A percentile compares a stretch with the other conserved stretches of the same genome.
These are phyloP conservation scores for Pteruthius melanotis DNA, from an alignment of 2,113 vertebrate species.

Conservation along the genomic window DNA sequence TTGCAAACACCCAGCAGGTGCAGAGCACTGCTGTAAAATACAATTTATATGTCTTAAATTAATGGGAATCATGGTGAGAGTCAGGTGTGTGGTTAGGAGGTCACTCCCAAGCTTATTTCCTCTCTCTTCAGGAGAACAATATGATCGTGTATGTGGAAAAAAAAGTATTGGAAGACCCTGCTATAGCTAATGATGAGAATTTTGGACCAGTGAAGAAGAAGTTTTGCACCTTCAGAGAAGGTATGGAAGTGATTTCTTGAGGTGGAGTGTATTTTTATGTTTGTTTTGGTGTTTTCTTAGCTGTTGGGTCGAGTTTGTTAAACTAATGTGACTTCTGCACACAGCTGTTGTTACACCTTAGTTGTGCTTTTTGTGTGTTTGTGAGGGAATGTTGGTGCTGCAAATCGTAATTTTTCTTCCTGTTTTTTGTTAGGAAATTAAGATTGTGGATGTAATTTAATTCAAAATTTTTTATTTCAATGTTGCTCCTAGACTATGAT, in stretches of 20 bases:
- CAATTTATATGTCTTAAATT: neutral
- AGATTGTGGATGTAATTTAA: neutral
- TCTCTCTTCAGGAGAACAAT: constrained; percentile 80
- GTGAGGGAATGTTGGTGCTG: neutral
- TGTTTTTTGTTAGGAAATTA: neutral
- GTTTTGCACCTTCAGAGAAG: constrained; percentile 97
- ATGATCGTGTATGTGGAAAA: constrained; percentile 97
- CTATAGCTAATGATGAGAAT: constrained; percentile 85
- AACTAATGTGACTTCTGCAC: neutral
- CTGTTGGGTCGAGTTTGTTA: fast-evolving
- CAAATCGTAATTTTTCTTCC: neutral
- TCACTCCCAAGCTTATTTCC: neutral
- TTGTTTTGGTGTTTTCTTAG: neutral
- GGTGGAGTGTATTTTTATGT: neutral
- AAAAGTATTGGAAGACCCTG: constrained; percentile 91
- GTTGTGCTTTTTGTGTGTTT: neutral
- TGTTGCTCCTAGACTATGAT: constrained; percentile 77
- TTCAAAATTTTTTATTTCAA: neutral
- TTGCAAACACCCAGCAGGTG: neutral
- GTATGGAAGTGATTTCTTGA: constrained; percentile 43
- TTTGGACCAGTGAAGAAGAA: constrained; percentile 88
- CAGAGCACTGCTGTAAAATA: neutral
- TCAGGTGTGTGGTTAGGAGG: neutral
- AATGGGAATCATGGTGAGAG: neutral
- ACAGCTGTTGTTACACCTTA: neutral